phyloP scores from a whole-genome alignment of 1,140 invertebrate species.

The Drosophila neocordata region DNA sequence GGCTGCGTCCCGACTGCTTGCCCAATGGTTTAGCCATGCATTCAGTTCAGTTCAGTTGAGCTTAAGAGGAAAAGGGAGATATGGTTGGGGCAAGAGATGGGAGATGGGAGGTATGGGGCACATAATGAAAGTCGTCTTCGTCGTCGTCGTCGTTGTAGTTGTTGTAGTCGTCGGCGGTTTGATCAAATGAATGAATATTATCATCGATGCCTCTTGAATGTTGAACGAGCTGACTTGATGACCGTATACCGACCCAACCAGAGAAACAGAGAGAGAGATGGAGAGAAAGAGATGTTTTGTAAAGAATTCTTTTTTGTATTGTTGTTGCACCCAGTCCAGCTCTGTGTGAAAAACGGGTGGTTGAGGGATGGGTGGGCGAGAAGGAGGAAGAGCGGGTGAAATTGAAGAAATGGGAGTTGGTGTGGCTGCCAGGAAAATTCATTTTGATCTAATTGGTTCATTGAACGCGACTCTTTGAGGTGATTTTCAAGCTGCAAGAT shows the following conservation, averaged over 20 bases:
- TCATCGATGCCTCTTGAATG: constrained; percentile 77
- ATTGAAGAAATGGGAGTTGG: constrained; percentile 5
- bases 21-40: constrained; percentile 35
- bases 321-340: constrained; percentile 47
- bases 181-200: constrained; percentile 82
- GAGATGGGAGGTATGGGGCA: constrained; percentile 9
- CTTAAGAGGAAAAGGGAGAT: not conserved
- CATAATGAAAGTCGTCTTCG: constrained; percentile 63
- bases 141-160: constrained; percentile 52
- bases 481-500: constrained; percentile 19
- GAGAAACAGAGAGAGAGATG: not conserved
- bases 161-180: constrained; percentile 74
- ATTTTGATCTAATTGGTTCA: constrained; percentile 81
- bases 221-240: constrained; percentile 76
- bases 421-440: constrained; percentile 57
- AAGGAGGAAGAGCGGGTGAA: too few species aligned
- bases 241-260: constrained; percentile 53
- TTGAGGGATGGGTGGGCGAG: not conserved
- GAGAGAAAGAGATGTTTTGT: constrained; percentile 41
- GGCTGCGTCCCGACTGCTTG: constrained; percentile 51
- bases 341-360: constrained; percentile 28
- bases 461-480: constrained; percentile 44
- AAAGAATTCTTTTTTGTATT: constrained; percentile 64
- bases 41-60: constrained; percentile 6
- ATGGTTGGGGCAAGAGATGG: constrained; percentile 9